phyloP scores from a whole-genome alignment of 2,888 invertebrate species.

The Creontiades dilutus region DNA sequence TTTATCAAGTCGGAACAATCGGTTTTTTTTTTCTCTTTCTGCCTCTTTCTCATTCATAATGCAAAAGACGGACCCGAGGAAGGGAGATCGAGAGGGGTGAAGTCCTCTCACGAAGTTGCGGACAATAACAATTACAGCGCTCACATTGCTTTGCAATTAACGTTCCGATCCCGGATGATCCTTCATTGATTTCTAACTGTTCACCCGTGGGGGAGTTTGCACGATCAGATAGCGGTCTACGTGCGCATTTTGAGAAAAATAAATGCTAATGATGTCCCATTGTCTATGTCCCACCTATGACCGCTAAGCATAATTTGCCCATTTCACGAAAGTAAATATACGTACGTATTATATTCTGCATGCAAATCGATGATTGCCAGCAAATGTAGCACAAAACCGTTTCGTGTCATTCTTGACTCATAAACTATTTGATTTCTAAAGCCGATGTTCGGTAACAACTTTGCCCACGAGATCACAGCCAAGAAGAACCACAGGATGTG shows the following conservation, averaged over 20 bases:
- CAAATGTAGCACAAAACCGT: too few relatives aligned
- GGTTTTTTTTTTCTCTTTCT: constrained; percentile 37
- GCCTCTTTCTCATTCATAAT: constrained; percentile 66
- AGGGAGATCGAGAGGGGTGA: not conserved
- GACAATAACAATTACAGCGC: constrained; percentile 28
- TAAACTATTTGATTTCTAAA: too few relatives aligned
- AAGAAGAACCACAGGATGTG: too few relatives aligned
- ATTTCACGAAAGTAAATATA: not conserved
- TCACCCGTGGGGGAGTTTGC: constrained; percentile 3
- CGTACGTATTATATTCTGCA: not conserved
- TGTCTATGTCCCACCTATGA: constrained; percentile 33
- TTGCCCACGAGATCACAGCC: too few relatives aligned
- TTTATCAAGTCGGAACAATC: constrained; percentile 67
- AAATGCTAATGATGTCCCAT: constrained; percentile 20
- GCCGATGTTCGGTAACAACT: too few relatives aligned
- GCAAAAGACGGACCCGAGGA: constrained; percentile 42
- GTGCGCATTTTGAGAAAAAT: constrained; percentile 39
- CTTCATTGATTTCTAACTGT: constrained; percentile 35
- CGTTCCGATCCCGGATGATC: constrained; percentile 55
- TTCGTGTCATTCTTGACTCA: too few relatives aligned
- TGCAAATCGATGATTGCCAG: not conserved
- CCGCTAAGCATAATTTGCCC: not conserved
- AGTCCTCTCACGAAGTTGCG: constrained; percentile 5
- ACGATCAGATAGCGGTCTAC: constrained; percentile 23
- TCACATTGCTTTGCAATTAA: constrained; percentile 49